A percentile compares a stretch with the other conserved stretches of the same genome.
Conservation (phyloP, 92 coral and sea anemone species). For the Bergia puertoricense region DNA sequence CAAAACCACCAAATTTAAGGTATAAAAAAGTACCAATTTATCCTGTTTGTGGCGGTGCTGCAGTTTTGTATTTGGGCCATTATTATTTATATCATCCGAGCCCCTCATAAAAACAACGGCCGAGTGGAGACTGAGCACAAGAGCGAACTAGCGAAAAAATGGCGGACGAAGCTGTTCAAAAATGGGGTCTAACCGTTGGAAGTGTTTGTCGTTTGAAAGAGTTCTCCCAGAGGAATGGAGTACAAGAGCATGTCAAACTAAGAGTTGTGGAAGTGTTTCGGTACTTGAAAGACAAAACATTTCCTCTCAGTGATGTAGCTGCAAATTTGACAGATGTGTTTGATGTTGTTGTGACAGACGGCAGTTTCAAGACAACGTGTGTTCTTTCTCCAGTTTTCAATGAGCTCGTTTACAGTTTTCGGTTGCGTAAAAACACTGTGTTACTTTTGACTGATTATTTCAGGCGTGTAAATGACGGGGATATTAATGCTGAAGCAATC, state of each 20-base stretch:
- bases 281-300: constrained; percentile 53
- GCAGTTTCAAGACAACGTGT: constrained; percentile 59
- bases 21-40: not conserved
- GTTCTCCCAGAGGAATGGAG: constrained; percentile 31
- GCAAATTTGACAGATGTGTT: constrained; percentile 51
- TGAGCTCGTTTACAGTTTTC: constrained; percentile 46
- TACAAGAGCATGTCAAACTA: constrained; percentile 31
- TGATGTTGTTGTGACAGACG: constrained; percentile 62
- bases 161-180: constrained; percentile 37
- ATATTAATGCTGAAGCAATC: constrained; percentile 34
- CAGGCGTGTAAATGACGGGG: constrained; percentile 47
- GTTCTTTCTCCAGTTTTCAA: constrained; percentile 52
- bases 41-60: no score
- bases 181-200: constrained; percentile 35
- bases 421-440: constrained; percentile 35
- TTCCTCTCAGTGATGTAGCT: constrained; percentile 22
- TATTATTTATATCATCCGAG: not conserved
- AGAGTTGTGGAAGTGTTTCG: constrained; percentile 51
- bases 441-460: constrained; percentile 48
- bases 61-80: not conserved
- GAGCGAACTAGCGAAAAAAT: constrained; percentile 11
- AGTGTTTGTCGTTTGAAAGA: constrained; percentile 46
- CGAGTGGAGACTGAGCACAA: constrained; percentile 42
- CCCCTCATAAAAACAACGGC: not conserved
- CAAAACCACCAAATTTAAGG: no score